Evolutionary conservation across 2,888 invertebrate genomes (phyloP).

Genomic region (Ceramica pisi): DNA sequence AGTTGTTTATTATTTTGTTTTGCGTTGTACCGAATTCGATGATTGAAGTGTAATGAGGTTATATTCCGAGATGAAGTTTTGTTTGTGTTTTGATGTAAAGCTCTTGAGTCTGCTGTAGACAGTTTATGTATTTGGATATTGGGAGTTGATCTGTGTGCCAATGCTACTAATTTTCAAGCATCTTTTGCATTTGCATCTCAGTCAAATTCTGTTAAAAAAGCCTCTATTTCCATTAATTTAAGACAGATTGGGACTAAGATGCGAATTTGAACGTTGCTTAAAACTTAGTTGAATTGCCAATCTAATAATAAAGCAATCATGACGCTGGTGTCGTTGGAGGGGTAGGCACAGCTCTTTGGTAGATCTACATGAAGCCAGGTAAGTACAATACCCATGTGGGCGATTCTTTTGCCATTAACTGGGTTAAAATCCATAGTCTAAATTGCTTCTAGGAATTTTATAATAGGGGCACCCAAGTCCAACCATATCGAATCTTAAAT

Average conservation of each 20-base stretch:
- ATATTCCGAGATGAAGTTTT: constrained; percentile 49
- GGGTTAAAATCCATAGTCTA: too few relatives aligned
- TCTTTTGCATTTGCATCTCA: too few relatives aligned
- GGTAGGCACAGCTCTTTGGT: neutral
- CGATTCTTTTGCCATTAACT: too few relatives aligned
- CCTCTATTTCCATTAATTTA: too few relatives aligned
- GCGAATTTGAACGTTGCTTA: too few relatives aligned
- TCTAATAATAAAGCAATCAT: constrained; percentile 2
- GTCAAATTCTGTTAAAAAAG: too few relatives aligned
- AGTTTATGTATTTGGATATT: constrained; percentile 19
- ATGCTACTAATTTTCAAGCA: too few relatives aligned
- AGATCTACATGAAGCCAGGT: neutral
- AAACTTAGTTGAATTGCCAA: too few relatives aligned
- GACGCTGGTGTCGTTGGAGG: neutral
- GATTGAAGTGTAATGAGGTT: constrained; percentile 72
- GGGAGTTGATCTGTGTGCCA: constrained; percentile 1
- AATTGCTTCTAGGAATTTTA: too few relatives aligned
- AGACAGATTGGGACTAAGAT: too few relatives aligned
- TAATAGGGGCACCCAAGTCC: too few relatives aligned
- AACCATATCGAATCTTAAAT: too few relatives aligned
- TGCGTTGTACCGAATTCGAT: constrained; percentile 66
- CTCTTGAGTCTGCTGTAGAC: constrained; percentile 23
- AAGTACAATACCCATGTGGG: neutral
- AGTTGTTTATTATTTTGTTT: constrained; percentile 74
- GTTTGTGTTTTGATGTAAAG: constrained; percentile 47